Evolutionary conservation across 2,113 vertebrate species (phyloP).

Genomic region (Psammodynastes pulverulentus): DNA sequence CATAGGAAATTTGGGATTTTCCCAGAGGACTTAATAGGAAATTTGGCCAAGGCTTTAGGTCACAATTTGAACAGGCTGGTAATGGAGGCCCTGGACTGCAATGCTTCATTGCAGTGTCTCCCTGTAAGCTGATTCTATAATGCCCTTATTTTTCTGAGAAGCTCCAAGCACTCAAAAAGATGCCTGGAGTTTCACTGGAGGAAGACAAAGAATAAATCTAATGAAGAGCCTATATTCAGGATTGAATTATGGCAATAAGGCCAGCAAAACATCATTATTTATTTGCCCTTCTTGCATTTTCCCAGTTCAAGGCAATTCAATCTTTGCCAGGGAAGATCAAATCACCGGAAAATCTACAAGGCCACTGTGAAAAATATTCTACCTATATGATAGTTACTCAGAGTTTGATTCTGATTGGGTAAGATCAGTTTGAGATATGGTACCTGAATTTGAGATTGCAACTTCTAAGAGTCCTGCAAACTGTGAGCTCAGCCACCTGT

Average conservation of each 20-base stretch:
- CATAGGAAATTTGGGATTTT: not conserved
- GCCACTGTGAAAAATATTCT: not conserved
- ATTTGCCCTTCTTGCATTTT: not conserved
- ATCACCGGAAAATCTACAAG: not conserved
- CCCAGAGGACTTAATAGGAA: not conserved
- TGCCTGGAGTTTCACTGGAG: not conserved
- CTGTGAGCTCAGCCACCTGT: not conserved
- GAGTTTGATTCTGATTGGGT: not conserved
- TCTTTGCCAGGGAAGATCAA: not conserved
- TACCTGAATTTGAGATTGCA: not conserved
- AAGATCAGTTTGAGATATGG: not conserved
- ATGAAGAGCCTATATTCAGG: not conserved
- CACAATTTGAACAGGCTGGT: not conserved
- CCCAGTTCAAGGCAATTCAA: not conserved
- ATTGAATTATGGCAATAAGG: not conserved
- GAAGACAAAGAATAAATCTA: not conserved
- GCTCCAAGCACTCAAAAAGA: not conserved
- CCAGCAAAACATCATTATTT: not conserved
- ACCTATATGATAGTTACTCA: not conserved
- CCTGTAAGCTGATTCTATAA: not conserved
- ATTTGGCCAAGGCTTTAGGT: not conserved
- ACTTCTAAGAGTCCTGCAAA: not conserved
- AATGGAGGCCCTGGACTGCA: not conserved
- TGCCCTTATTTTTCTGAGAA: not conserved
- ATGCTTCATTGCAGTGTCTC: not conserved